These are phyloP conservation scores for Semicossyphus pulcher DNA, from an alignment of 2,113 vertebrate species.

Conservation along the genomic window DNA sequence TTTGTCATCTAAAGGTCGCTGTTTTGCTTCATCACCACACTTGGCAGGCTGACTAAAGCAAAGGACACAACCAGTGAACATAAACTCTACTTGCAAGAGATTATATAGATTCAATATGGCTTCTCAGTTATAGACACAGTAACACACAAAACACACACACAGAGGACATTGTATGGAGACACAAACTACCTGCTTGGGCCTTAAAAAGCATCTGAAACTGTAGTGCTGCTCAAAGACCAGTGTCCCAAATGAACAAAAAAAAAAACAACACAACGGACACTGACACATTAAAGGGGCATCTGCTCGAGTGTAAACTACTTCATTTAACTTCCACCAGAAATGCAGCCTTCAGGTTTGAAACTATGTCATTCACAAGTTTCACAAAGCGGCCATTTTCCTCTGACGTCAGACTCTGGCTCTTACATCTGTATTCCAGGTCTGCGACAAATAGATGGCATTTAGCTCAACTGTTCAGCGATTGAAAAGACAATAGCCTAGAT, in stretches of 20 bases:
- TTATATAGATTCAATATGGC: slow-evolving; percentile 80
- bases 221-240: slow-evolving; percentile 40
- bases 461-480: too few species aligned
- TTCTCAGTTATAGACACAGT: slow-evolving; percentile 74
- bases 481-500: too few species aligned
- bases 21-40: slow-evolving; percentile 70
- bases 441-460: too few species aligned
- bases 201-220: slow-evolving; percentile 47
- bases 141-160: slow-evolving; percentile 59
- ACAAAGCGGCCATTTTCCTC: neutral
- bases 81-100: slow-evolving; percentile 58
- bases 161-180: slow-evolving; percentile 42
- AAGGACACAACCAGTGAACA: slow-evolving; percentile 61
- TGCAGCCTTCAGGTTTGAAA: slow-evolving; percentile 17
- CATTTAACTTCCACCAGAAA: slow-evolving; percentile 15
- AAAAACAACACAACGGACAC: slow-evolving; percentile 28
- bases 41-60: slow-evolving; percentile 70
- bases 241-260: slow-evolving; percentile 4
- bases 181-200: slow-evolving; percentile 51
- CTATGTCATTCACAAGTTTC: neutral
- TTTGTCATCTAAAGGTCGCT: slow-evolving; percentile 71
- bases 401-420: neutral
- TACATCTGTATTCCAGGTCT: neutral
- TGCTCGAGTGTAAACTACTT: slow-evolving; percentile 72
- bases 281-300: slow-evolving; percentile 79